Conservation (phyloP, 2,113 vertebrate species). For the Forbesichthys papilliferus region DNA sequence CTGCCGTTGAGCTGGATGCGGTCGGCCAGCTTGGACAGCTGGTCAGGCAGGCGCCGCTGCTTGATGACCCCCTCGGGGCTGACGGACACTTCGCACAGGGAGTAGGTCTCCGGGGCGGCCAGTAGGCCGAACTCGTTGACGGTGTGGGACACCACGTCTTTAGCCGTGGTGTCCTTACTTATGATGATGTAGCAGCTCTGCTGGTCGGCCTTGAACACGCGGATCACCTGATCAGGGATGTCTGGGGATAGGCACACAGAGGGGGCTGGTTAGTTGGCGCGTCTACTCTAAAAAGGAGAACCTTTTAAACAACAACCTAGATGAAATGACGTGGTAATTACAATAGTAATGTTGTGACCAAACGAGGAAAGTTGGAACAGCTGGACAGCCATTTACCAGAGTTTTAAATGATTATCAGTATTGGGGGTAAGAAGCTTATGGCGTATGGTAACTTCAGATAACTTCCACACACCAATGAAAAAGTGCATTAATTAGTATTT, state of each 20-base stretch:
- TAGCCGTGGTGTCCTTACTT: constrained; percentile 96
- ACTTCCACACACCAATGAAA: neutral
- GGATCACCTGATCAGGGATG: constrained; percentile 94
- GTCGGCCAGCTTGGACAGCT: constrained; percentile 94
- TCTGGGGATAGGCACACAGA: constrained; percentile 70
- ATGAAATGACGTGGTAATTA: too few species aligned
- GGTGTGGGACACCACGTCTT: constrained; percentile 90
- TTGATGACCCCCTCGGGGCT: constrained; percentile 95
- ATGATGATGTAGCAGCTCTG: constrained; percentile 98
- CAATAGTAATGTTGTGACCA: too few species aligned
- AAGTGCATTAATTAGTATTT: neutral
- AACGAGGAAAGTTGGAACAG: too few species aligned
- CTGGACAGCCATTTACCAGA: too few species aligned
- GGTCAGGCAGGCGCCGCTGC: constrained; percentile 90
- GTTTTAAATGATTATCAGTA: neutral
- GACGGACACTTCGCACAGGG: constrained; percentile 93
- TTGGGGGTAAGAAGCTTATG: too few species aligned
- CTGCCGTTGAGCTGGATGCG: constrained; percentile 96
- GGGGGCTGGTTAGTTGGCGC: neutral
- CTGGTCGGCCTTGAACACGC: constrained; percentile 96
- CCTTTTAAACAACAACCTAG: too few species aligned
- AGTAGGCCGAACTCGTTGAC: constrained; percentile 89
- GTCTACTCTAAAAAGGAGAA: too few species aligned
- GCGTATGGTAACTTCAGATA: too few species aligned
- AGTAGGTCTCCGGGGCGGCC: constrained; percentile 84